Conservation (phyloP, 2,113 vertebrate species). For the Oryzias curvinotus region DNA sequence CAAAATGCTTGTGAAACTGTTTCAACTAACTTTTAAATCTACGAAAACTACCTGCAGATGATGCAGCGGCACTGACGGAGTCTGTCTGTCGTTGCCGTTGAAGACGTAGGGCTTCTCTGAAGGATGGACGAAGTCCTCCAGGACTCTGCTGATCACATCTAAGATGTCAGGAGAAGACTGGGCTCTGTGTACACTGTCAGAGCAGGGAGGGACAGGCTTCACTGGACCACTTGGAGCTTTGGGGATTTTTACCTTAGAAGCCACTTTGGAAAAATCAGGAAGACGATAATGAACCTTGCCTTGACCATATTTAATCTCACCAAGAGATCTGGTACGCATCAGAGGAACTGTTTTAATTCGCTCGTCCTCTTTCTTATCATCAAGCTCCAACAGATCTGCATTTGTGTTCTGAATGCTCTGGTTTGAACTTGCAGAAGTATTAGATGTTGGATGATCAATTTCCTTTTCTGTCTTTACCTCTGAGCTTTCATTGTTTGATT, state of each 20-base stretch:
- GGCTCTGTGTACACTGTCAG: slow-evolving; percentile 51
- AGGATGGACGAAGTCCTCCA: slow-evolving; percentile 74
- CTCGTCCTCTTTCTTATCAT: slow-evolving; percentile 11
- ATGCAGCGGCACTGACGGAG: slow-evolving; percentile 50
- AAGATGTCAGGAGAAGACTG: slow-evolving; percentile 70
- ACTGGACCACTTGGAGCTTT: slow-evolving; percentile 53
- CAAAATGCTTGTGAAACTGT: background rate
- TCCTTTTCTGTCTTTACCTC: slow-evolving; percentile 18
- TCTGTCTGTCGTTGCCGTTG: slow-evolving; percentile 47
- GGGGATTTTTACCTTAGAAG: slow-evolving; percentile 77
- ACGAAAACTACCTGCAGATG: slow-evolving; percentile 78
- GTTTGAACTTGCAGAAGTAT: slow-evolving; percentile 22
- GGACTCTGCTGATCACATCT: slow-evolving; percentile 70
- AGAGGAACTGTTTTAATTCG: slow-evolving; percentile 41
- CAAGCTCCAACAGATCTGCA: background rate
- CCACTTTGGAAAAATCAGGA: slow-evolving; percentile 77
- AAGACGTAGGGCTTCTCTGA: slow-evolving; percentile 50
- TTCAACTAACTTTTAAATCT: background rate
- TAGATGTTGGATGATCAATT: background rate
- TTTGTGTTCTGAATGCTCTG: slow-evolving; percentile 8
- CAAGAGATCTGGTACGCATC: slow-evolving; percentile 63
- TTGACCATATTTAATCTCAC: slow-evolving; percentile 72
- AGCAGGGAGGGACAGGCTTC: slow-evolving; percentile 47
- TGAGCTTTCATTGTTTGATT: slow-evolving; percentile 11
- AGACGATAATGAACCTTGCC: slow-evolving; percentile 75